Percentiles rank a stretch among this genome's conserved stretches.
phyloP scores from a whole-genome alignment of 2,113 vertebrate genomes.

The Crotalus helleri region DNA sequence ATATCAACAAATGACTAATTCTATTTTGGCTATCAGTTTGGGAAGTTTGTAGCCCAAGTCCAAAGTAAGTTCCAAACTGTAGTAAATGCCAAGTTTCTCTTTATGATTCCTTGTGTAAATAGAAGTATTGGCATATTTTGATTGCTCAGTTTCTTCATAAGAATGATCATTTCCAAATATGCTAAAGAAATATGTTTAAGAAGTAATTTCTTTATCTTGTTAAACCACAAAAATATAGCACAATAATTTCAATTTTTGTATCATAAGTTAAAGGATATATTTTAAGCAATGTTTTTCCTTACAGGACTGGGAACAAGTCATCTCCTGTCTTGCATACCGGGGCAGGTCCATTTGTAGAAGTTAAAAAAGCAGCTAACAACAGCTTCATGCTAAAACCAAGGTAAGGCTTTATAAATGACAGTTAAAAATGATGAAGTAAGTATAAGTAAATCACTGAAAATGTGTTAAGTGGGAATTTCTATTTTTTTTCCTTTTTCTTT shows the following conservation, averaged over 20 bases:
- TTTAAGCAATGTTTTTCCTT: slow-evolving; percentile 27
- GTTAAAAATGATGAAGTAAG: neutral
- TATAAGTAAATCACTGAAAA: neutral
- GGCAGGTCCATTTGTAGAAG: slow-evolving; percentile 69
- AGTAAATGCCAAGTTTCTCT: neutral
- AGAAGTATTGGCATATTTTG: neutral
- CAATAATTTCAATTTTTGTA: neutral
- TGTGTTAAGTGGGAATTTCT: neutral
- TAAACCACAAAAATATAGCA: neutral
- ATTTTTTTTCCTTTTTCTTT: neutral
- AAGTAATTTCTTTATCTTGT: neutral
- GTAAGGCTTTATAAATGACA: slow-evolving; percentile 33
- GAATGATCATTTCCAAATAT: neutral
- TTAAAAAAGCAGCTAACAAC: slow-evolving; percentile 61
- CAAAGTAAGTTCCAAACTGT: neutral
- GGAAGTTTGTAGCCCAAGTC: neutral
- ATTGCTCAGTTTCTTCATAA: neutral
- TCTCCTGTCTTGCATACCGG: slow-evolving; percentile 41
- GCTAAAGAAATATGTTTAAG: neutral
- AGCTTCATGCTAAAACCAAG: slow-evolving; percentile 64
- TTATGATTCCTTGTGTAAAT: neutral
- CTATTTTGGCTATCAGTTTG: neutral
- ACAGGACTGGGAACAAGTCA: slow-evolving; percentile 68
- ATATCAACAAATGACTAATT: neutral
- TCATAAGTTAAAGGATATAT: slow-evolving; percentile 16